phyloP scores from a whole-genome alignment of 2,797 vertebrate species.

The Danio tinwini region DNA sequence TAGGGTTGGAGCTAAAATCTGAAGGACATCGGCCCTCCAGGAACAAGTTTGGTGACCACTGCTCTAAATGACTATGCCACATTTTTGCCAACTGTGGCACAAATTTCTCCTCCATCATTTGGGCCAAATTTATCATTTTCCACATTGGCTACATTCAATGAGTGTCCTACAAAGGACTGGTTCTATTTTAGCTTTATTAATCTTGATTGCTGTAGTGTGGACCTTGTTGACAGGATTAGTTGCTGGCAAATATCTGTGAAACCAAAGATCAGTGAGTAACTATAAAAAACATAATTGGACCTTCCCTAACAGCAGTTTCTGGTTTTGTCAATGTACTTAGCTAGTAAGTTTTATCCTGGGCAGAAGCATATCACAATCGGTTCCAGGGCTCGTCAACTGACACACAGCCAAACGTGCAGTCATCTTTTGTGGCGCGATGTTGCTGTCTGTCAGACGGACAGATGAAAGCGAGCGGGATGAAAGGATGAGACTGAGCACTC shows the following conservation, averaged over 20 bases:
- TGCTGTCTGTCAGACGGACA: constrained; percentile 48
- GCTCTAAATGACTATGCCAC: no score
- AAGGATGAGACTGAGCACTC: constrained; percentile 64
- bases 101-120: no score
- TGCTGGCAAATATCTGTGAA: constrained; percentile 10
- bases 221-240: constrained; percentile 5
- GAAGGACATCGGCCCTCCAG: no score
- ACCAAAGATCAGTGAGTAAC: constrained; percentile 7
- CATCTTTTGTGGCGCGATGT: constrained; percentile 36
- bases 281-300: not conserved
- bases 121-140: no score
- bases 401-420: constrained; percentile 35
- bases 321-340: constrained; percentile 8
- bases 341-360: constrained; percentile 13
- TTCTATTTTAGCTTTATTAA: not conserved
- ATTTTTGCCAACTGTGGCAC: no score
- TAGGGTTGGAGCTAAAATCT: no score
- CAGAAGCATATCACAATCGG: constrained; percentile 18
- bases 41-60: no score
- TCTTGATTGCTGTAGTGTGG: constrained; percentile 11
- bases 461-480: constrained; percentile 61
- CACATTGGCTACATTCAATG: no score
- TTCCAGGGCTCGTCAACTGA: constrained; percentile 24
- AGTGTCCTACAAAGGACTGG: no score
- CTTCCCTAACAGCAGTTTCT: constrained; percentile 16